phyloP scores from a whole-genome alignment of 1,140 invertebrate genomes.

The Bombus picipes region DNA sequence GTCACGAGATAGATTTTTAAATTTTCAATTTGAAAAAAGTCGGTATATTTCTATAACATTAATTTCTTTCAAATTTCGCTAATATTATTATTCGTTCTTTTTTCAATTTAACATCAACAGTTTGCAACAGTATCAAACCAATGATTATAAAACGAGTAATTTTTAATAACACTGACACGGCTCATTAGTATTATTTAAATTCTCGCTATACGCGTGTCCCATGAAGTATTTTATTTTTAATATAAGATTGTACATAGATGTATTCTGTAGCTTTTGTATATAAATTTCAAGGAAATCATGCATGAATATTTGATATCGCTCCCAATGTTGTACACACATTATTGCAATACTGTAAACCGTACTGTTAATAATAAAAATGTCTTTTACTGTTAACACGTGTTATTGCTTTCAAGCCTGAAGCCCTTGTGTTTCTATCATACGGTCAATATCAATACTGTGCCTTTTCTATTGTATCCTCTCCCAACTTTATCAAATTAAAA shows the following conservation, averaged over 20 bases:
- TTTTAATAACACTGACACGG: background rate
- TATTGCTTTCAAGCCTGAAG: background rate
- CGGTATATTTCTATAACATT: background rate
- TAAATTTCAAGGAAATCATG: slow-evolving; percentile 42
- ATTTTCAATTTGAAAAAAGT: background rate
- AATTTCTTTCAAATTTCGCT: background rate
- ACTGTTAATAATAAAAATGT: slow-evolving; percentile 73
- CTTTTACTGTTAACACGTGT: slow-evolving; percentile 64
- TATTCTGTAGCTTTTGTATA: slow-evolving; percentile 64
- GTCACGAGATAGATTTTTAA: background rate
- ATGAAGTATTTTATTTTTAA: background rate
- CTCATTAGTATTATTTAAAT: background rate
- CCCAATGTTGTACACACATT: slow-evolving; percentile 37
- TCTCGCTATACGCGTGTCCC: background rate
- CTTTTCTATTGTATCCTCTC: too few species aligned
- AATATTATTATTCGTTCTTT: background rate
- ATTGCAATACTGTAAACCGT: slow-evolving; percentile 66
- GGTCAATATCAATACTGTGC: too few species aligned
- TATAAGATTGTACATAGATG: slow-evolving; percentile 53
- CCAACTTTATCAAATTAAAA: background rate
- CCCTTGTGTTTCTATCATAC: background rate
- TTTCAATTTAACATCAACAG: background rate
- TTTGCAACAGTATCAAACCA: background rate
- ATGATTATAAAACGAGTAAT: background rate
- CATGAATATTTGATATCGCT: slow-evolving; percentile 50